Base-by-base conservation (phyloP, 1,140 invertebrate genomes). In the Anthonomus grandis region DNA sequence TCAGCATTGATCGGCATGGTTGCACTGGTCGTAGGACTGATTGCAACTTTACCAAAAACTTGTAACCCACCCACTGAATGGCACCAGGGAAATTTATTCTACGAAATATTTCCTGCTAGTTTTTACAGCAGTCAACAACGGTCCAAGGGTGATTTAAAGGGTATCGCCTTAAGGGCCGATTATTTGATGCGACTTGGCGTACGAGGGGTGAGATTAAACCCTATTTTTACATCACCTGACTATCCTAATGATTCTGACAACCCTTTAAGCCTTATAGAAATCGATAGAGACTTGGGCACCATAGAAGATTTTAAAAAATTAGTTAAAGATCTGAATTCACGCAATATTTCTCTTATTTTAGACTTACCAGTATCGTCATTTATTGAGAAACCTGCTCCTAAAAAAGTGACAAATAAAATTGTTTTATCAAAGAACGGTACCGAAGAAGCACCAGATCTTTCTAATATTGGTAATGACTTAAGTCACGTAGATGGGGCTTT, bases 31-130 rank as follows among this genome's bases (percentile, higher is more conserved):
- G 78, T 89, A 46, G 81, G 80, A 6, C 80, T 87, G 73, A 84
- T 90, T 17, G 75, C 80, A 12, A 81, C 79, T 1, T 79, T 90
- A 70, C 87, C 87, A 17, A 83, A 78, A 69, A 78, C 78, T 52
- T 91, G 86, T 59, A 84, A 86, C 69, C 85, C 83, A 24, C 62
- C 72, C 6, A 72, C 77, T 2, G 76, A 85, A 49, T 93, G 90
- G 90, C 89, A 88, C 77, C 86, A 90, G 76, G 87, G 89, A 10
- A 82, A 81, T 46, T 76, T 90, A 1, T 85, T 91, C 64, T 92
- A 92, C 67, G 88, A 92, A 75, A 83, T 93, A 48, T 90, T 90
- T 64, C 87, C 88, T 2, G 85, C 85, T 0, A 89, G 87, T 37
- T 92, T 90, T 67, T 81, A 88, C 69, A 89, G 91, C 66, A 84